Evolutionary conservation across 1,140 invertebrate species (phyloP).

Genomic region (Hylyphantes graminicola): DNA sequence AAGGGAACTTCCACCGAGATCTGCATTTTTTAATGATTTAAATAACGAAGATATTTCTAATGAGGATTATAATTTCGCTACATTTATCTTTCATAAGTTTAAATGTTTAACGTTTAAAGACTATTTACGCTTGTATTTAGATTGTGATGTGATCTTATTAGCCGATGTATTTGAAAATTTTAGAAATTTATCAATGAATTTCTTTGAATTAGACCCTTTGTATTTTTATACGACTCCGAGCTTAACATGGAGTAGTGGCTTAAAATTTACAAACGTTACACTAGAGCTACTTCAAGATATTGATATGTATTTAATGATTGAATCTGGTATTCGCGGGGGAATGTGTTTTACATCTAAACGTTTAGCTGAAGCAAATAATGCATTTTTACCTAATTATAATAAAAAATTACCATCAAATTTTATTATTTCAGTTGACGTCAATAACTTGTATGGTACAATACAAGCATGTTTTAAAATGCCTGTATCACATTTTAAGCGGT

Average conservation of each 20-base stretch:
- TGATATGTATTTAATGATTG: slow-evolving; percentile 32
- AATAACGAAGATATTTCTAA: slow-evolving; percentile 8
- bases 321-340: slow-evolving; percentile 20
- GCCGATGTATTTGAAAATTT: slow-evolving; percentile 64
- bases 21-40: slow-evolving; percentile 27
- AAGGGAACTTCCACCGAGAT: not conserved
- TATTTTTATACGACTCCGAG: slow-evolving; percentile 37
- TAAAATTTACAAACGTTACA: slow-evolving; percentile 15
- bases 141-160: slow-evolving; percentile 62
- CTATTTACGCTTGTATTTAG: slow-evolving; percentile 63
- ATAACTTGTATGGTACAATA: slow-evolving; percentile 5
- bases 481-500: not conserved
- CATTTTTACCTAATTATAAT: slow-evolving; percentile 1
- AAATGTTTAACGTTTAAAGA: slow-evolving; percentile 62
- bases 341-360: not conserved
- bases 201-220: slow-evolving; percentile 24
- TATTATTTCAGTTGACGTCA: slow-evolving; percentile 14
- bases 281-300: slow-evolving; percentile 40
- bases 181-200: slow-evolving; percentile 58
- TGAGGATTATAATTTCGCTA: slow-evolving; percentile 34
- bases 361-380: slow-evolving; percentile 9
- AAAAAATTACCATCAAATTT: slow-evolving; percentile 1
- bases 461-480: not conserved
- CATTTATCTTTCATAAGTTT: slow-evolving; percentile 64
- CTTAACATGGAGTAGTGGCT: slow-evolving; percentile 13